These are phyloP conservation scores for Allolobophora icterica DNA, from an alignment of 2,888 invertebrate genomes.

Conservation along the genomic window DNA sequence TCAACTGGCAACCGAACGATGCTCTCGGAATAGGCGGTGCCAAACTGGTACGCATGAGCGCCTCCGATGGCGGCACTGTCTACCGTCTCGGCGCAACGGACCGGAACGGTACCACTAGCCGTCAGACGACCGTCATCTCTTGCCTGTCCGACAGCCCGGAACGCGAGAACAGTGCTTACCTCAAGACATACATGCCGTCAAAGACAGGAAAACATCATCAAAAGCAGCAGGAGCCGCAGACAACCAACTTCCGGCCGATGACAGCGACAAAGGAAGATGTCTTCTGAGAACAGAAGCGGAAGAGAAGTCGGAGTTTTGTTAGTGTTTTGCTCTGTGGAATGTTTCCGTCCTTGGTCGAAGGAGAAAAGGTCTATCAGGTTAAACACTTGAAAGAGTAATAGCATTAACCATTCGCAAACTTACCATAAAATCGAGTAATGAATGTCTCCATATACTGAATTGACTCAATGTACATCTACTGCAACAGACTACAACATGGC, in stretches of 20 bases:
- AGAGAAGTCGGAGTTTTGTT: neutral
- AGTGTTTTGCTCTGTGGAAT: neutral
- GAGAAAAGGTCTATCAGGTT: neutral
- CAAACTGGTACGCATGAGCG: neutral
- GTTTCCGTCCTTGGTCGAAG: neutral
- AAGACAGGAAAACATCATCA: constrained; percentile 7
- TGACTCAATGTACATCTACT: neutral
- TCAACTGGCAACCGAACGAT: constrained; percentile 38
- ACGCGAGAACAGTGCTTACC: neutral
- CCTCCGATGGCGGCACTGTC: constrained; percentile 7
- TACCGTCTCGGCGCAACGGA: constrained; percentile 12
- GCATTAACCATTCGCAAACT: neutral
- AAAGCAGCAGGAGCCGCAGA: neutral
- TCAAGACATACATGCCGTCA: neutral
- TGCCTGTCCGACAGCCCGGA: constrained; percentile 13
- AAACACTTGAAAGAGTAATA: neutral
- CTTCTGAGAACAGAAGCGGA: neutral
- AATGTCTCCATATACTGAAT: neutral
- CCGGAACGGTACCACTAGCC: neutral
- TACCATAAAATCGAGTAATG: neutral
- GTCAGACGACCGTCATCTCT: neutral
- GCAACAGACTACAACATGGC: neutral
- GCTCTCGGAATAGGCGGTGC: constrained; percentile 12
- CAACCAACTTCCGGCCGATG: neutral
- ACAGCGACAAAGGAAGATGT: neutral